These are phyloP conservation scores for Paragorgia papillata DNA, from an alignment of 92 coral and sea anemone species.

Conservation along the genomic window DNA sequence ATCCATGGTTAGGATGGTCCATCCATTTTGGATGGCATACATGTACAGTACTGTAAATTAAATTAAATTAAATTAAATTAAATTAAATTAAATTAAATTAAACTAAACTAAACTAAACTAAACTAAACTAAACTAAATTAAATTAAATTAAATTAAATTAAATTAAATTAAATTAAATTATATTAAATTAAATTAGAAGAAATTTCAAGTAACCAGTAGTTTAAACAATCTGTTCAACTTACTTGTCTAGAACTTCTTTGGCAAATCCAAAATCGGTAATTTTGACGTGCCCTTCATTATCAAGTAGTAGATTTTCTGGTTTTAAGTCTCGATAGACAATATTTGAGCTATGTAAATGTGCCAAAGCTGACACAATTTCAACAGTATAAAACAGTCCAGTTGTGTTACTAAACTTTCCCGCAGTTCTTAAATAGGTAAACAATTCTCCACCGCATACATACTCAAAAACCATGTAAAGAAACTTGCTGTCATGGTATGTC, in stretches of 20 bases:
- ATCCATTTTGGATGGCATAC: too few species aligned
- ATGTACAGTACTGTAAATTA: too few species aligned
- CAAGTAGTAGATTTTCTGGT: slow-evolving; percentile 94
- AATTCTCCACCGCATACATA: slow-evolving; percentile 98
- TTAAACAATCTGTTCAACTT: too few species aligned
- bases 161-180: too few species aligned
- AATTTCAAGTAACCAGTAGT: too few species aligned
- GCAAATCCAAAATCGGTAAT: slow-evolving; percentile 99
- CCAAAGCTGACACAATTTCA: slow-evolving; percentile 94
- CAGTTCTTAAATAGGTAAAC: slow-evolving; percentile 93
- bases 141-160: too few species aligned
- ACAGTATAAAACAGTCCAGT: slow-evolving; percentile 95
- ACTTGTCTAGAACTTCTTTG: slow-evolving; percentile 97
- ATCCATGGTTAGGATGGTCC: too few species aligned
- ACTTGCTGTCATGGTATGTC: slow-evolving; percentile 94
- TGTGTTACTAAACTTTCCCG: slow-evolving; percentile 95
- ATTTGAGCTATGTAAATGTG: slow-evolving; percentile 79
- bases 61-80: too few species aligned
- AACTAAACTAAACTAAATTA: too few species aligned
- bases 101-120: too few species aligned
- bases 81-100: too few species aligned
- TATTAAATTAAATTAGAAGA: too few species aligned
- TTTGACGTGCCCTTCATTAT: slow-evolving; percentile 94
- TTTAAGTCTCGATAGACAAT: slow-evolving; percentile 96
- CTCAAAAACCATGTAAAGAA: slow-evolving; percentile 94